These are phyloP conservation scores for Eustalomyia histrio DNA, from an alignment of 2,888 invertebrate species.

Conservation along the genomic window DNA sequence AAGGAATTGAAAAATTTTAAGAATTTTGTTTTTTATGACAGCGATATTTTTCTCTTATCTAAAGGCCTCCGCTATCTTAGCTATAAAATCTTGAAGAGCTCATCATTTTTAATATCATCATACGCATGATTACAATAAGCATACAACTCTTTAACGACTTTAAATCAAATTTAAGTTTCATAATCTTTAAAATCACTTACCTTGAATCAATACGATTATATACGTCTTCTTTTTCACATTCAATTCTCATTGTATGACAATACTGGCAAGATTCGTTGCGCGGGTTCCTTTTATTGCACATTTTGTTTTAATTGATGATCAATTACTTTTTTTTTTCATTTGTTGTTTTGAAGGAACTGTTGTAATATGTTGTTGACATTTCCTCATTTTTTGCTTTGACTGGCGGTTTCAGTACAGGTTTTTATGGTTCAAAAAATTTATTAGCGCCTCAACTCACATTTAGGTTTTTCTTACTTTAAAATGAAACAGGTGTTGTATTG, in stretches of 20 bases:
- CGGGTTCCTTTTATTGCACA: not conserved
- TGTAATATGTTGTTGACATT: slow-evolving; percentile 30
- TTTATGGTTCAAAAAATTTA: slow-evolving; percentile 20
- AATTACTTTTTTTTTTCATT: slow-evolving; percentile 48
- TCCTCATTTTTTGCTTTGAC: slow-evolving; percentile 29
- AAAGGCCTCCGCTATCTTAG: not conserved
- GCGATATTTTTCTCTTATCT: not conserved
- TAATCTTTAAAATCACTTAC: not conserved
- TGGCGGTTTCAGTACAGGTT: not conserved
- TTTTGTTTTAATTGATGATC: slow-evolving; percentile 57
- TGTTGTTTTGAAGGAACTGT: not conserved
- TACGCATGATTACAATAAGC: not conserved
- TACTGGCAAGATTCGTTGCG: not conserved
- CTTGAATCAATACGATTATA: not conserved
- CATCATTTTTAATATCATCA: not conserved
- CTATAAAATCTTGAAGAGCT: not conserved
- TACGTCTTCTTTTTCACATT: not conserved
- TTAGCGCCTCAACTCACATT: slow-evolving; percentile 46
- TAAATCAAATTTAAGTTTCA: not conserved
- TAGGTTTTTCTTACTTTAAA: slow-evolving; percentile 29
- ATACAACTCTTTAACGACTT: not conserved
- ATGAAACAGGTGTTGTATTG: slow-evolving; percentile 28
- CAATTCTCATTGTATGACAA: not conserved
- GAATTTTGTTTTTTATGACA: not conserved
- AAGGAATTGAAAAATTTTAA: not conserved